Conservation (phyloP, 2,888 invertebrate species). For the Scaeva pyrastri region DNA sequence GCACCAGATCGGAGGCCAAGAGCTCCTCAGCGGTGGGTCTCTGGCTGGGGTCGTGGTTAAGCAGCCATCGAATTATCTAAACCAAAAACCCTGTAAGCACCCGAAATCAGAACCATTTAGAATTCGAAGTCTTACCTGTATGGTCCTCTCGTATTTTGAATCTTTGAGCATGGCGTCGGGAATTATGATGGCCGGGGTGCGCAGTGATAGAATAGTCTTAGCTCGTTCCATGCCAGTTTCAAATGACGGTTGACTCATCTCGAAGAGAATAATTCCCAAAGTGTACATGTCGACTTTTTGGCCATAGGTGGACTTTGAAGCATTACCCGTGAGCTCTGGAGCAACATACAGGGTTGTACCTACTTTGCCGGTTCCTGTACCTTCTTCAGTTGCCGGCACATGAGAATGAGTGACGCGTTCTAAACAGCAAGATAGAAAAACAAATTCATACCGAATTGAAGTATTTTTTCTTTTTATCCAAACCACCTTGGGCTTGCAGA, state of each 20-base stretch:
- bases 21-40: slow-evolving; percentile 95
- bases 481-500: slow-evolving; percentile 80
- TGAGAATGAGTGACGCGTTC: slow-evolving; percentile 77
- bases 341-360: slow-evolving; percentile 98
- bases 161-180: slow-evolving; percentile 87
- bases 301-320: slow-evolving; percentile 90
- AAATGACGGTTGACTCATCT: slow-evolving; percentile 96
- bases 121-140: slow-evolving; percentile 84
- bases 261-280: slow-evolving; percentile 96
- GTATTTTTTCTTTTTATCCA: neutral
- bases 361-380: slow-evolving; percentile 90
- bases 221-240: slow-evolving; percentile 95
- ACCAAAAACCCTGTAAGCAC: neutral
- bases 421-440: neutral
- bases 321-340: slow-evolving; percentile 92
- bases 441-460: neutral
- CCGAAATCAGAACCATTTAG: no score
- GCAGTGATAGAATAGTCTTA: slow-evolving; percentile 89
- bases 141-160: slow-evolving; percentile 80
- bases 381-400: slow-evolving; percentile 80
- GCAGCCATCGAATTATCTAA: slow-evolving; percentile 88
- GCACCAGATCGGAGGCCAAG: slow-evolving; percentile 91
- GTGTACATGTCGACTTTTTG: slow-evolving; percentile 96
- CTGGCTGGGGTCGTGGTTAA: slow-evolving; percentile 92
- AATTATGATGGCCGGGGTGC: slow-evolving; percentile 88